Base-by-base conservation (phyloP, 2,888 invertebrate genomes). In the Pinctada fucata region DNA sequence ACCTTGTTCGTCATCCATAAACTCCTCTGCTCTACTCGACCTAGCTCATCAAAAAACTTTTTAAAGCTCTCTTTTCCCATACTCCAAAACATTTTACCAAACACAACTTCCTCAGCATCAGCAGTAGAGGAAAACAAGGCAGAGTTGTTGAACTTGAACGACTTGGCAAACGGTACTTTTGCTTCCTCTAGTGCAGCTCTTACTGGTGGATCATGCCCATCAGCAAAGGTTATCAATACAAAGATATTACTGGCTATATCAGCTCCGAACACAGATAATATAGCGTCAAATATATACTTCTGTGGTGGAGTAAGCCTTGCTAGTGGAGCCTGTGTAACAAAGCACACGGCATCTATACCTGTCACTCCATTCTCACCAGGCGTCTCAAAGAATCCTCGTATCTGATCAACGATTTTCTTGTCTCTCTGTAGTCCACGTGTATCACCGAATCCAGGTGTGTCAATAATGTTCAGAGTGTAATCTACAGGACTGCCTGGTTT, bases 381-480 rank as follows among this genome's bases (percentile, higher is more conserved):
- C 64, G 75, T 74, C 0, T 68, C 69, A 68, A 84, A 84, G 58
- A 84, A 76, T 63, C 73, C 67, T 52, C 79, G 71, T 8, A 84
- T 82, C 66, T 84, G 84, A 10, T 82, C 79, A 0, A 84, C 79
- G n/a, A 84, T 79, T 16, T 75, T 47, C 50, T 80, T 58, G 70
- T 84, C 84, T 45, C 81, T 72, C 16, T 76, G 68, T 49, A 84
- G 72, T 5, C 84, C 84, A 58, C 84, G 49, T 0, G 82, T 82
- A 63, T 84, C 84, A 4, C 84, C 84, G 52, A 84, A 84, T n/a
- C 84, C 84, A 3, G 84, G 84, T 4, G 84, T 84, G 49, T 84
- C 84, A 8, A 84, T 79, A 31, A 84, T 80, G 49, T 84, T 81
- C n/a, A 82, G 72, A 3, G 72, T 78, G 68, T 79, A 82, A 5